Percentiles rank a stretch among this genome's conserved stretches.
Evolutionary conservation across 2,888 invertebrate species (phyloP).

Genomic region (Pterostichus niger): DNA sequence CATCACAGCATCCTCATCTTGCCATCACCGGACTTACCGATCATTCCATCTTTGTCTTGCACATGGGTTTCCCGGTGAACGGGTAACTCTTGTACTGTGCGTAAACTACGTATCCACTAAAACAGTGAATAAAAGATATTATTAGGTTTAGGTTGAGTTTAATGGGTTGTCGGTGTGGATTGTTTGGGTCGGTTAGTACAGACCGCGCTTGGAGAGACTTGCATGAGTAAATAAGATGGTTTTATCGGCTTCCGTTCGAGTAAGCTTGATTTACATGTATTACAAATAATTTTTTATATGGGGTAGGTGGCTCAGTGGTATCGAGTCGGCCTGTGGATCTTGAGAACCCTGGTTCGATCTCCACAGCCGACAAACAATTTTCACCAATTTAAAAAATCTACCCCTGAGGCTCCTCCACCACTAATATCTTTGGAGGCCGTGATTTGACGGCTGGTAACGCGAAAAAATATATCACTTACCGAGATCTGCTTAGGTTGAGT

Average conservation of each 20-base stretch:
- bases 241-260: constrained; percentile 28
- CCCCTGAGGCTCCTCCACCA: no score
- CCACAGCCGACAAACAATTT: no score
- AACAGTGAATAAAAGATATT: constrained; percentile 74
- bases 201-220: constrained; percentile 70
- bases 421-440: no score
- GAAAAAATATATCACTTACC: no score
- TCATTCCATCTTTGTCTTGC: constrained; percentile 69
- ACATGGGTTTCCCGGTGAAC: constrained; percentile 49
- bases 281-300: no score
- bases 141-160: constrained; percentile 74
- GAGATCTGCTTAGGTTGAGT: no score
- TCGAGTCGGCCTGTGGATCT: no score
- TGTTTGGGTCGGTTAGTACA: constrained; percentile 70
- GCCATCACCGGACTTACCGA: constrained; percentile 70
- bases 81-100: constrained; percentile 60
- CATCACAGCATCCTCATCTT: constrained; percentile 57
- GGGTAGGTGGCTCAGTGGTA: no score
- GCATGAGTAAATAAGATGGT: constrained; percentile 68
- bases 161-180: constrained; percentile 72
- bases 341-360: no score
- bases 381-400: no score
- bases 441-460: no score
- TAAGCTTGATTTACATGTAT: no score
- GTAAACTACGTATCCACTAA: constrained; percentile 68